Conservation (phyloP, 2,113 vertebrate species). For the Sorex araneus region DNA sequence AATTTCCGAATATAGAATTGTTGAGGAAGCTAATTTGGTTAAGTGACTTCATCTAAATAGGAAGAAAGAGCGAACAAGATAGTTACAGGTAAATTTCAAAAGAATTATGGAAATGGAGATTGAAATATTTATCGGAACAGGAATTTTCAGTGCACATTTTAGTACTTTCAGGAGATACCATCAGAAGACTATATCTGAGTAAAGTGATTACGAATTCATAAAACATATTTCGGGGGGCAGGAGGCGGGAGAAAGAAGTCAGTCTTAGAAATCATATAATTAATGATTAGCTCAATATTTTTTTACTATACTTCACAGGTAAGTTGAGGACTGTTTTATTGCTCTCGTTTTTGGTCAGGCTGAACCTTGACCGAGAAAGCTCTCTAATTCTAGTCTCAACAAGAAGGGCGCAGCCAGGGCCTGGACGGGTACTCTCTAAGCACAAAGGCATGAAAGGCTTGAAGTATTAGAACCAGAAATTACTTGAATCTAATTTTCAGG, state of each 20-base stretch:
- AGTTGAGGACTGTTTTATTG: background rate
- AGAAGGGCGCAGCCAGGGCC: background rate
- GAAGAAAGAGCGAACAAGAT: background rate
- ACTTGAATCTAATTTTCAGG: conserved; percentile 80
- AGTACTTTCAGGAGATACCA: conserved; percentile 37
- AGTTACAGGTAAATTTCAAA: background rate
- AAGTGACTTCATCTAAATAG: background rate
- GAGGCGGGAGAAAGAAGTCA: background rate
- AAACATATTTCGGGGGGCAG: background rate
- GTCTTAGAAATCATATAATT: background rate
- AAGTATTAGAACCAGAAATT: conserved; percentile 63
- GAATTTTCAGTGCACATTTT: background rate
- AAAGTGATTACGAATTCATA: conserved; percentile 3
- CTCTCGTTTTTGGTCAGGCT: background rate
- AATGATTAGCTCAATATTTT: background rate
- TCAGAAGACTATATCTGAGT: conserved; percentile 19
- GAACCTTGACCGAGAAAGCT: background rate
- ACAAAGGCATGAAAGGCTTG: conserved; percentile 7
- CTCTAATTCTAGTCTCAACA: conserved; percentile 14
- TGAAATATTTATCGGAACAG: background rate
- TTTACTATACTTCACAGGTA: conserved; percentile 25
- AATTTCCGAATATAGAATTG: background rate
- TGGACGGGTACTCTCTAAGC: conserved; percentile 23
- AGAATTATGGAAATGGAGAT: conserved; percentile 9
- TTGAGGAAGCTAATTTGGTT: background rate